Base-by-base conservation (phyloP, 2,113 vertebrate species). In the Pica pica region DNA sequence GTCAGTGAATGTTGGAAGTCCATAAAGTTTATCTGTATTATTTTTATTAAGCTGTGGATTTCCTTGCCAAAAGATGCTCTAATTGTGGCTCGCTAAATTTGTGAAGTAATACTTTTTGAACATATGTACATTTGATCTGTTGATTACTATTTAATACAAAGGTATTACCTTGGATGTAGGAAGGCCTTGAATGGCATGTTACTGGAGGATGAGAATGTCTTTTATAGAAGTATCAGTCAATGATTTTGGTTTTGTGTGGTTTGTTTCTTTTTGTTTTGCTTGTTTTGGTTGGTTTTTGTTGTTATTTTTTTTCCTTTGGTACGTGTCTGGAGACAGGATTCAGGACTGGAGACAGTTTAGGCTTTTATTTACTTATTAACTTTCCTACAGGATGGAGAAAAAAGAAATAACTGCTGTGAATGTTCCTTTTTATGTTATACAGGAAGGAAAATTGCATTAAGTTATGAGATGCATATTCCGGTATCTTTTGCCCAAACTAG, bases 111-210 rank as follows among this genome's bases (percentile, higher is more conserved):
- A 53, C 27, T 70, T 94, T 30, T 37, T 57, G 31, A 78, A 57
- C 14, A 28, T 46, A 27, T 0, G 0, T 26, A 33, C 4, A 3
- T 90, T 77, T 65, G 47, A 17, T 64, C 3, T 82, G 9, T 59
- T 75, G 26, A 24, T 77, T 33, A 55, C 18, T 61, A 1, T 41
- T 92, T 33, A 44, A 5, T 59, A 30, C 39, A 82, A 57, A 56
- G n/a, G 4, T 59, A 27, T n/a, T 56, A 37, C 28, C 7, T 63
- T 23, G 35, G 13, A 3, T 84, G 7, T 75, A 57, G 26, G 31
- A 82, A 83, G 24, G 30, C 27, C 13, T 90, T 55, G 28, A 85
- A 67, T 37, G 16, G 9, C 26, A 19, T 21, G 13, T 56, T 89
- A 47, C 16, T 74, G 59, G 31, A 65, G 53, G 20, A 20, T 28